These are phyloP conservation scores for Pavo muticus DNA, from an alignment of 2,113 vertebrate genomes.

Conservation along the genomic window DNA sequence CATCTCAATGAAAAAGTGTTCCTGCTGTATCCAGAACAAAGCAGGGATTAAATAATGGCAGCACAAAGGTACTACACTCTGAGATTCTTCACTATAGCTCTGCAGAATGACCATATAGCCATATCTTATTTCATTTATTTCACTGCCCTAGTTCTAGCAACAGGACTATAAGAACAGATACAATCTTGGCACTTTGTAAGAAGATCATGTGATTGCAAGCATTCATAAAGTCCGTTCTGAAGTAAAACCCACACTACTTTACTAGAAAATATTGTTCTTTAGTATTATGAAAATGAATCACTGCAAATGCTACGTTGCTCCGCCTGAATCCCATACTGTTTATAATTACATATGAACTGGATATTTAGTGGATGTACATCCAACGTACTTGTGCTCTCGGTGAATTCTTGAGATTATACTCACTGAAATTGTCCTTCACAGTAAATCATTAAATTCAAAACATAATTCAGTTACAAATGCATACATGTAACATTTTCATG, in stretches of 20 bases:
- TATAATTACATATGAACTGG: neutral
- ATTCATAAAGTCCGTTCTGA: neutral
- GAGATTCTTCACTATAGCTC: neutral
- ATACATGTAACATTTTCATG: neutral
- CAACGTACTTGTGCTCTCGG: neutral
- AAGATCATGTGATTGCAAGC: neutral
- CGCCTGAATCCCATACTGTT: neutral
- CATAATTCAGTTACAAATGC: neutral
- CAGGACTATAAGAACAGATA: neutral
- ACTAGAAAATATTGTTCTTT: neutral
- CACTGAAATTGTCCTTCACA: neutral
- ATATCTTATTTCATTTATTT: neutral
- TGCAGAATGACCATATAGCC: neutral
- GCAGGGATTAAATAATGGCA: neutral
- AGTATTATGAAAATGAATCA: neutral
- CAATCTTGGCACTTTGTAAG: neutral
- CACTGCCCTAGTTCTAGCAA: neutral
- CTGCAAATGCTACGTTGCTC: neutral
- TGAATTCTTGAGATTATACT: neutral
- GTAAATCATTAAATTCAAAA: neutral
- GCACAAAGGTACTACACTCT: neutral
- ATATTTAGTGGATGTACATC: neutral
- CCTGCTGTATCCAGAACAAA: accelerated
- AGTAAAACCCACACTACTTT: neutral
- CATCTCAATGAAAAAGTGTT: neutral